Evolutionary conservation across 2,888 invertebrate genomes (phyloP), one percentile per base, ranked within the genome.

Genomic region (Bellardia pandia): DNA sequence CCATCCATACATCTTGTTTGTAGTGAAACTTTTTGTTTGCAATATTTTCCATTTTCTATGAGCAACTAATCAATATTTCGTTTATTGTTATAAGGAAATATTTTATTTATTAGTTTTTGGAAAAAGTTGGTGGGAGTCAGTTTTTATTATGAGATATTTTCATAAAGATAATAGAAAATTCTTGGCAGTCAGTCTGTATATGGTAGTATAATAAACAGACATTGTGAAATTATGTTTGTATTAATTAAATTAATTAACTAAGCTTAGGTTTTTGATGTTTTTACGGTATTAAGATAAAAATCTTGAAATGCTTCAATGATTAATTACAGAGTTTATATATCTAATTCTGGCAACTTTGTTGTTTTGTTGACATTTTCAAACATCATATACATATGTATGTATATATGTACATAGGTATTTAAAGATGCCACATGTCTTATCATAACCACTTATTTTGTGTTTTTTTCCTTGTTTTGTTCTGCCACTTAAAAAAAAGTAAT

Each of bases 141-240:
- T 53, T 53, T 76, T 53, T 76, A 66, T 66, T 66, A 77, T 77
- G 53, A 66, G 66, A 56, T 66, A 77, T 23, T 77, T 56, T 56
- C 5, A 56, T 16, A 40, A n/a, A 51, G 51, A n/a, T 51, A 51
- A 14, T n/a, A 51, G 4, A 5, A 13, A 51, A 37, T 37, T 37
- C 37, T 5, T 5, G 37, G 37, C 37, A 37, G 37, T 37, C 37
- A 1, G 23, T 23, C 23, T 23, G 23, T 23, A 23, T 2, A 45
- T 8, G 6, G 3, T 0, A 45, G 0, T 11, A 45, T 45, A 13
- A 9, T 45, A 2, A 3, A 4, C 45, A 11, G 45, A 45, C 2
- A 45, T 11, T 13, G 45, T 45, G 45, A 45, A 45, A 11, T 45
- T 45, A 13, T 45, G 3, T 13, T 45, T 4, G 13, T 13, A 3